Base-by-base conservation (phyloP, 2,888 invertebrate genomes). In the Cepaea hortensis region DNA sequence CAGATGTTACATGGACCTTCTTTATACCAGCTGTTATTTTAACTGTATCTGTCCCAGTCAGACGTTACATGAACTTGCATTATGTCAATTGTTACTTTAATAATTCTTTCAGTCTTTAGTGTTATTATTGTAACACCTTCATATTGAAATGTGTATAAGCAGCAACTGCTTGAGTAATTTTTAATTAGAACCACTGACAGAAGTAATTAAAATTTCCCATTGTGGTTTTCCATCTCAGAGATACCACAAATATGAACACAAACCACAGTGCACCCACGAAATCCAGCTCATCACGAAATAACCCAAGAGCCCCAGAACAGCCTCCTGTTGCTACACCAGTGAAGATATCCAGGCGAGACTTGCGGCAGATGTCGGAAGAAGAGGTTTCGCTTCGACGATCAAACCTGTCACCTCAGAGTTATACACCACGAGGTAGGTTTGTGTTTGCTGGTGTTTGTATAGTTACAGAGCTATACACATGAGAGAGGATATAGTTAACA, bases 311-410 rank as follows among this genome's bases (percentile, higher is more conserved):
- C 50, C 77, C 77, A n/a, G 68, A 61, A 73, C 62, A 68, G 46
- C 68, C 75, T 5, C 70, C 48, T 84, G 72, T 79, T 89, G 88
- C 89, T 35, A 93, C 93, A 15, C 93, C 93, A 2, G 93, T 94
- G 46, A 93, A 93, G 87, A 92, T 94, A 72, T 94, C 94, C 7
- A 90, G 94, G 20, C 92, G 91, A 90, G 94, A 94, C 85, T 89
- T 94, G 73, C 91, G 94, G 15, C 92, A 91, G 23, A 92, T 94
- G 92, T 91, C 93, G 35, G 92, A 93, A 20, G 93, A 93, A 84
- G 94, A 94, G 84, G 90, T 94, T n/a, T 89, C 89, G 13, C 85
- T 94, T 85, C 87, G 94, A 80, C 89, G 92, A 86, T 93, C 94
- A 3, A 92, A 92, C 88, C 87, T 92, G 84, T 91, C 91, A 84